A percentile compares a stretch with the other conserved stretches of the same genome.
These are phyloP conservation scores for Nesometra sesokonis DNA, from an alignment of 35 echinoderm and acorn worm species.

Conservation along the genomic window DNA sequence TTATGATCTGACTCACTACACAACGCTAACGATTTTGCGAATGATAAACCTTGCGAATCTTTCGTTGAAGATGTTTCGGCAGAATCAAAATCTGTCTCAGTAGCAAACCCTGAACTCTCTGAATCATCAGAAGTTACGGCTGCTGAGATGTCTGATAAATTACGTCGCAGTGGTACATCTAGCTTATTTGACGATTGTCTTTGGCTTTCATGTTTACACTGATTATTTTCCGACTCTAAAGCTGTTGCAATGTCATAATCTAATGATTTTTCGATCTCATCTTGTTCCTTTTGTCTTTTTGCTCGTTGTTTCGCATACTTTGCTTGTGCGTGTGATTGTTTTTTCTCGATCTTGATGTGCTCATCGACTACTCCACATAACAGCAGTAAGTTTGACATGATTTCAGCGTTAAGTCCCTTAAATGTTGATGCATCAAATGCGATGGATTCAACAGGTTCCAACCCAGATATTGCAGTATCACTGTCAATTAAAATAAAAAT, in stretches of 20 bases:
- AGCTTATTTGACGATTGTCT: neutral
- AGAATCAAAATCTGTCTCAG: neutral
- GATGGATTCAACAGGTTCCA: slow-evolving; percentile 56
- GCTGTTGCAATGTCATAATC: slow-evolving; percentile 93
- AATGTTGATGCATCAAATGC: slow-evolving; percentile 53
- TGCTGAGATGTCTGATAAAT: neutral
- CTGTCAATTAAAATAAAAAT: slow-evolving; percentile 26
- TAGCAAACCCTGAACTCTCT: neutral
- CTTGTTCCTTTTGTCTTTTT: slow-evolving; percentile 39
- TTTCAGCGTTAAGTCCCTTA: slow-evolving; percentile 40
- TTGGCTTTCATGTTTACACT: neutral
- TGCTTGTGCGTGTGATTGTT: neutral
- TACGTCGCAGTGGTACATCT: neutral
- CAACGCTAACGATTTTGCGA: neutral
- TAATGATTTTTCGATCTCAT: slow-evolving; percentile 68
- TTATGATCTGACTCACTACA: neutral
- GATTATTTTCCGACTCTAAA: neutral
- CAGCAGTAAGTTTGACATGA: slow-evolving; percentile 62
- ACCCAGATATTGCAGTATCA: slow-evolving; percentile 81
- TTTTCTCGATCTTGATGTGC: neutral
- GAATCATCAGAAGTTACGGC: neutral
- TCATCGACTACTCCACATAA: slow-evolving; percentile 73
- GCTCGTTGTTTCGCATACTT: neutral
- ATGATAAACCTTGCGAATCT: neutral
- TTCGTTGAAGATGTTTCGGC: neutral